Percentiles rank a stretch among this genome's conserved stretches.
phyloP scores from a whole-genome alignment of 2,888 invertebrate species.

The Pinctada fucata region DNA sequence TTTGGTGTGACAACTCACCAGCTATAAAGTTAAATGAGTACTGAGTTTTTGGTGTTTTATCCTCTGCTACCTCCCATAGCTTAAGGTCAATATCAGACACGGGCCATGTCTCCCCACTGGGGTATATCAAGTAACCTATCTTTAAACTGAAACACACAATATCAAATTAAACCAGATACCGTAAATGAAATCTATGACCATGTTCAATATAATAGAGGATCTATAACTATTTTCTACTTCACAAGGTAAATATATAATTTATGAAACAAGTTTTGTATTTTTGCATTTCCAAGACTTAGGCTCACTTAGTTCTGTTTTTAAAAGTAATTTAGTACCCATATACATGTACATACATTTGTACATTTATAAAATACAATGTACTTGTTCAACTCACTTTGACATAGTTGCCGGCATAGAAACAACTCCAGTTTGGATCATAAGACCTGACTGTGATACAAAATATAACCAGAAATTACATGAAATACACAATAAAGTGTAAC shows the following conservation, averaged over 20 bases:
- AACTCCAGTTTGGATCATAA: constrained; percentile 80
- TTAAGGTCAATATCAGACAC: constrained; percentile 64
- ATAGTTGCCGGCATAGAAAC: constrained; percentile 79
- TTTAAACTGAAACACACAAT: constrained; percentile 53
- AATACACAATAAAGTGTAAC: background rate
- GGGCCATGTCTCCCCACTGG: constrained; percentile 63
- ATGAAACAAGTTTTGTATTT: background rate
- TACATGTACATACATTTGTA: no score
- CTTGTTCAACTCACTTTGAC: constrained; percentile 80
- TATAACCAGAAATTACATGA: background rate
- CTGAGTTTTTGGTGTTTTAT: constrained; percentile 55
- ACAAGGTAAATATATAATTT: no score
- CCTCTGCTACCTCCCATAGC: constrained; percentile 67
- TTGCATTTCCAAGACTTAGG: no score
- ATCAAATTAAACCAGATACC: no score
- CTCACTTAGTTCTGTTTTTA: no score
- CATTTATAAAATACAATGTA: no score
- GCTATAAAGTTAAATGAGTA: constrained; percentile 68
- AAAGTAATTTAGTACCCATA: no score
- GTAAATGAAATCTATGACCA: no score
- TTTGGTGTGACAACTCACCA: constrained; percentile 46
- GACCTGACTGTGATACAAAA: constrained; percentile 79
- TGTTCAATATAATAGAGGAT: no score
- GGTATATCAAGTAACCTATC: constrained; percentile 64
- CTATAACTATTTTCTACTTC: no score